Base-by-base conservation (phyloP, 2,113 vertebrate species). In the Pachyramphus minor region DNA sequence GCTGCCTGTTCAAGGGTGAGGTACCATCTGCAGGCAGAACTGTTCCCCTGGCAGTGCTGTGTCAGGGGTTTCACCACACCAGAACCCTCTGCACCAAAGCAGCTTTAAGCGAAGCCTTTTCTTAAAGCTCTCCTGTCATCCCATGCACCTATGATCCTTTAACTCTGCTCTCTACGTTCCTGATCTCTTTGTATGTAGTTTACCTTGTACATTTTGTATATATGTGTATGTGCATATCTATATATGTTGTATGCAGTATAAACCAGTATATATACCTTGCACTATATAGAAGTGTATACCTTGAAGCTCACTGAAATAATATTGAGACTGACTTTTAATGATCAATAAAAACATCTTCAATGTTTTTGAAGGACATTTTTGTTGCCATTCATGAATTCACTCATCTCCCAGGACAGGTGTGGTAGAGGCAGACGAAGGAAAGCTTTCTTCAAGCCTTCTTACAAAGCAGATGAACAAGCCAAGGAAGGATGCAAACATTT, bases 181-280 rank as follows among this genome's bases (percentile, higher is more conserved):
- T 50, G 18, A 27, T 7, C 25, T 62, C 10, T 74, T 53, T 55
- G 12, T 11, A 18, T 1, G 12, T 16, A 62, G 4, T 25, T 31
- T 2, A 20, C 28, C 44, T 60, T 2, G 1, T 19, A 8, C 11
- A 41, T 55, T 69, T 35, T 76, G 41, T 28, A 58, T 20, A 4
- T 28, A 14, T 23, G 4, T 8, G 20, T 8, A 3, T 3, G 6
- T 68, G 14, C 33, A 5, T 4, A 11, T 28, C 3, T 22, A 7
- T 11, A 19, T 27, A 9, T 14, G 12, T 11, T 81, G 20, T 30
- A 47, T 45, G 45, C 15, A 44, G 15, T 21, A 13, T 2, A 20
- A 2, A 24, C 12, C 53, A 53, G 6, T 8, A 12, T 10, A 25
- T 12, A 12, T 5, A 35, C 9, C 41, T 62, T 53, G 33, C 23